Base-by-base conservation (phyloP, 1,140 invertebrate genomes). In the Brachystomella parvula region DNA sequence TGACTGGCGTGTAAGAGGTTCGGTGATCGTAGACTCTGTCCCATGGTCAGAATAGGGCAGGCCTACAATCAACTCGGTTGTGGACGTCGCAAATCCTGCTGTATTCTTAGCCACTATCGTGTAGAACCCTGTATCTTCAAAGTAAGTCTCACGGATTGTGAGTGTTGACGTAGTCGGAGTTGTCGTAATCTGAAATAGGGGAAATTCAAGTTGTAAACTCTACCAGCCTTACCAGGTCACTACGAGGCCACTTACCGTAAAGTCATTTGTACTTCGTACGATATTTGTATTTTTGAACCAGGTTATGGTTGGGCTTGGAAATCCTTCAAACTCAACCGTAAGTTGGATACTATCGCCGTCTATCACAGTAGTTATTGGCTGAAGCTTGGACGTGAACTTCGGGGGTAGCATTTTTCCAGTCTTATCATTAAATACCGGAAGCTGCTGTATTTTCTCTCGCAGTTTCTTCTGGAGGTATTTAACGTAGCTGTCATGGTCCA, bases 21-120 rank as follows among this genome's bases (percentile, higher is more conserved):
- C 65, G 30, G 89, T 89, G 72, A 86, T 83, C 77, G 92, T 90
- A 0, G 89, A 91, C 24, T 53, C 49, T 24, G 49, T 53, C 15
- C 90, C 91, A 75, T 94, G 90, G 78, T 94, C 90, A 12, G 90
- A 92, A 28, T 92, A 75, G 28, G 90, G 88, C 53, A 86, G 86
- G 79, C 95, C 90, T 0, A 96, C 90, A 29, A 87, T 84, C 17
- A 97, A 77, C 77, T 94, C 92, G 1, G 94, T 92, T 3, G 92
- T 91, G 74, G 89, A 92, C 0, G 91, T 91, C 0, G 92, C 90
- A 78, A 90, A 94, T 30, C 96, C 96, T 47, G 89, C 89, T 2
- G 88, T 83, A 77, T 98, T 99, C 76, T 96, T 96, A 17, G 94
- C 92, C 17, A 98, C 90, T 74, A 94, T 96, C 0, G 94, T 97